A percentile compares a stretch with the other conserved stretches of the same genome.
Evolutionary conservation across 2,797 vertebrate genomes (phyloP).

Genomic region (Oreochromis mossambicus): DNA sequence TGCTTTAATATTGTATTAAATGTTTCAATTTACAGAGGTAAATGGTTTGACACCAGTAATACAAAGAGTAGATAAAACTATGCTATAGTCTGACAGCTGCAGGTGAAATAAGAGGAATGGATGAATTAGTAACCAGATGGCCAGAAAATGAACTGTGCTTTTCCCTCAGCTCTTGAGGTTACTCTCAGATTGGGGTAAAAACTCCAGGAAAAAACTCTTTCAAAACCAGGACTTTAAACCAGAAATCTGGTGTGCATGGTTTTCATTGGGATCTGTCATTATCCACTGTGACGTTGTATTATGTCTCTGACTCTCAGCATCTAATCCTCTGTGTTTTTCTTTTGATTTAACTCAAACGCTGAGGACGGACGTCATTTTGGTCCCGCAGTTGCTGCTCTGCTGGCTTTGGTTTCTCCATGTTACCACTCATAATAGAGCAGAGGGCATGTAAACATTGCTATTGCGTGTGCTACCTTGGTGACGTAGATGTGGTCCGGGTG

Average conservation of each 20-base stretch:
- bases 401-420: constrained; percentile 8
- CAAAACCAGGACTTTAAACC: not conserved
- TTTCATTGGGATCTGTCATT: not conserved
- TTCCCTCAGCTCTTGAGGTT: not conserved
- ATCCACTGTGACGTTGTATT: not conserved
- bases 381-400: not conserved
- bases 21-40: not conserved
- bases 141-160: not conserved
- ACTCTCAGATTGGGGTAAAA: not conserved
- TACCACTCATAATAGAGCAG: constrained; percentile 7
- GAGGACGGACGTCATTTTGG: not conserved
- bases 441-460: not conserved
- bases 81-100: not conserved
- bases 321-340: not conserved
- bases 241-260: not conserved
- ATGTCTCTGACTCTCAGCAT: not conserved
- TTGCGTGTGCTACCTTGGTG: constrained; percentile 83
- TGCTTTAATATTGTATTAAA: not conserved
- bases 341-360: not conserved
- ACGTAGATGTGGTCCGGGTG: constrained; percentile 96
- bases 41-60: not conserved
- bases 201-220: not conserved
- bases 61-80: not conserved
- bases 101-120: not conserved
- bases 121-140: not conserved